These are phyloP conservation scores for Catocala sponsa DNA, from an alignment of 2,888 invertebrate genomes.

Conservation along the genomic window DNA sequence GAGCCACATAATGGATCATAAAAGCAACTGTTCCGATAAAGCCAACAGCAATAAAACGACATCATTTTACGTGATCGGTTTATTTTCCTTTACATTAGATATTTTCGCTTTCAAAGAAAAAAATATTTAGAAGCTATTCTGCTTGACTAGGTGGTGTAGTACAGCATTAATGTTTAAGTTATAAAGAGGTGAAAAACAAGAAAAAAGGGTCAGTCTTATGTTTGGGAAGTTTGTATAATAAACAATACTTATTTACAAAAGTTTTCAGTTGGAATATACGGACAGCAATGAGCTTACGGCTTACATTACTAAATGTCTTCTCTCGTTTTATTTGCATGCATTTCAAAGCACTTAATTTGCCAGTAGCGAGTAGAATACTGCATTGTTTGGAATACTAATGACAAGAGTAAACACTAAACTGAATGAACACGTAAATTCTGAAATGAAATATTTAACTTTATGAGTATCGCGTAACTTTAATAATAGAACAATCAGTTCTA, in stretches of 20 bases:
- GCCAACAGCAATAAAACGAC: slow-evolving; percentile 54
- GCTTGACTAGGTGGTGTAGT: slow-evolving; percentile 73
- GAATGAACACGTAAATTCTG: no score
- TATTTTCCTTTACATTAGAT: slow-evolving; percentile 81
- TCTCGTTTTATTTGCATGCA: slow-evolving; percentile 24
- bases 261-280: slow-evolving; percentile 55
- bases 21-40: slow-evolving; percentile 44
- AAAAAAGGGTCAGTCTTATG: slow-evolving; percentile 88
- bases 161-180: slow-evolving; percentile 72
- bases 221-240: slow-evolving; percentile 87
- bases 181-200: slow-evolving; percentile 85
- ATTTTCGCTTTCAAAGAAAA: slow-evolving; percentile 79
- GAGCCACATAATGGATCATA: slow-evolving; percentile 47
- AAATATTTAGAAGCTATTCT: slow-evolving; percentile 75
- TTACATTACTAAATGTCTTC: slow-evolving; percentile 20
- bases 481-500: no score
- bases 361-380: not conserved
- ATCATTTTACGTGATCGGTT: slow-evolving; percentile 73
- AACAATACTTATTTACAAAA: slow-evolving; percentile 84
- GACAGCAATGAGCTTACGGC: slow-evolving; percentile 36
- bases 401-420: no score
- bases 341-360: slow-evolving; percentile 8
- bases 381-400: not conserved
- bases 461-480: no score
- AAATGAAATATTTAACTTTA: no score